These are phyloP conservation scores for Eucidaris tribuloides DNA, from an alignment of 35 echinoderm and acorn worm species.

Conservation along the genomic window DNA sequence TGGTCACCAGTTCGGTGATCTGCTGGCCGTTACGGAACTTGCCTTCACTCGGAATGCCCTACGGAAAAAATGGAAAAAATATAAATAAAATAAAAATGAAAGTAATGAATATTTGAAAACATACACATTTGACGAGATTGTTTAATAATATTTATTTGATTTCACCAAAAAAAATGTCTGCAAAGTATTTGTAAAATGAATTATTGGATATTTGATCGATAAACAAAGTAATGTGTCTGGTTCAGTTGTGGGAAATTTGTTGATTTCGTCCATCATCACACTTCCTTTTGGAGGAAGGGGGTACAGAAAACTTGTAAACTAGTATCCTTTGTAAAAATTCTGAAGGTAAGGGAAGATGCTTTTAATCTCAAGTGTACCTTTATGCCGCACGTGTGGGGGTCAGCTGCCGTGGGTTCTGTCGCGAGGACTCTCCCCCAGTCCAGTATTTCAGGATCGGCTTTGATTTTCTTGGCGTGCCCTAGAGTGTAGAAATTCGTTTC, in stretches of 20 bases:
- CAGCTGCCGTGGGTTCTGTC: background rate
- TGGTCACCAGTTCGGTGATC: slow-evolving; percentile 37
- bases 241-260: too few relatives aligned
- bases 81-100: background rate
- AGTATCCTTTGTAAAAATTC: too few relatives aligned
- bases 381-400: background rate
- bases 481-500: background rate
- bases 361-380: background rate
- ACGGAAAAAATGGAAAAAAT: background rate
- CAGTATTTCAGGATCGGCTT: slow-evolving; percentile 14
- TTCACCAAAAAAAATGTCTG: background rate
- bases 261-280: too few relatives aligned
- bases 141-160: background rate
- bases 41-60: slow-evolving; percentile 47
- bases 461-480: slow-evolving; percentile 3
- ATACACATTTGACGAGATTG: background rate
- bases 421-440: slow-evolving; percentile 1
- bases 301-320: too few relatives aligned
- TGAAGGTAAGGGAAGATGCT: too few relatives aligned
- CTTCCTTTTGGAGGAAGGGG: too few relatives aligned
- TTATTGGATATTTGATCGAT: too few relatives aligned
- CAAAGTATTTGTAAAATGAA: too few relatives aligned
- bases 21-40: slow-evolving; percentile 58
- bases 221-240: too few relatives aligned
- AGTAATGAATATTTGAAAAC: background rate